phyloP scores from a whole-genome alignment of 2,797 vertebrate species.

The Muraenolepis orangiensis region DNA sequence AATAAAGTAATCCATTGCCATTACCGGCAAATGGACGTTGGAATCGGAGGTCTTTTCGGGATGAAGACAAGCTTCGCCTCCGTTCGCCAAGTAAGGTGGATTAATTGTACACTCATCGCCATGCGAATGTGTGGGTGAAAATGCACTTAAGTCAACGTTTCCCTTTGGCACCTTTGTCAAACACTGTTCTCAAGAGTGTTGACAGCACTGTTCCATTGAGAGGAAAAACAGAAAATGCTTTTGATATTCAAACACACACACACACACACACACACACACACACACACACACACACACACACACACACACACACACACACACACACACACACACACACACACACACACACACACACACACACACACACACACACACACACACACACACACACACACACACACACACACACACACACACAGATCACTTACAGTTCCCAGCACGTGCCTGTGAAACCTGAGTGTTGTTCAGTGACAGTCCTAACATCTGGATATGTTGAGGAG shows the following conservation, averaged over 20 bases:
- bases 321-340: constrained; percentile 19
- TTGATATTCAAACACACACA: background rate
- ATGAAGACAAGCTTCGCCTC: constrained; percentile 44
- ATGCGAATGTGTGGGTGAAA: constrained; percentile 23
- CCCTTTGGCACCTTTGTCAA: constrained; percentile 1
- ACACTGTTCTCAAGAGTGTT: constrained; percentile 1
- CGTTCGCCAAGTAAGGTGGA: constrained; percentile 45
- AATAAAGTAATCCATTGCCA: constrained; percentile 71
- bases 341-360: too few relatives aligned
- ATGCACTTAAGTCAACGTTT: constrained; percentile 5
- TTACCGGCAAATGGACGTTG: constrained; percentile 65
- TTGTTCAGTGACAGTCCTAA: constrained; percentile 53
- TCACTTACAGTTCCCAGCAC: constrained; percentile 23
- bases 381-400: constrained; percentile 24
- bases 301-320: background rate
- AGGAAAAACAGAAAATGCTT: background rate
- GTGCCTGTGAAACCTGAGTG: constrained; percentile 47
- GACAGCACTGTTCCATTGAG: constrained; percentile 20
- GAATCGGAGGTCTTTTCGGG: constrained; percentile 49
- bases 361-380: constrained; percentile 7
- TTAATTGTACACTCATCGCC: constrained; percentile 30
- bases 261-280: too few relatives aligned
- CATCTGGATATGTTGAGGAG: constrained; percentile 72
- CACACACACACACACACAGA: constrained; percentile 24
- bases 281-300: too few relatives aligned